These are phyloP conservation scores for Oscarella lobularis DNA, from an alignment of 37 sponge, comb jelly and placozoan genomes.

Conservation along the genomic window DNA sequence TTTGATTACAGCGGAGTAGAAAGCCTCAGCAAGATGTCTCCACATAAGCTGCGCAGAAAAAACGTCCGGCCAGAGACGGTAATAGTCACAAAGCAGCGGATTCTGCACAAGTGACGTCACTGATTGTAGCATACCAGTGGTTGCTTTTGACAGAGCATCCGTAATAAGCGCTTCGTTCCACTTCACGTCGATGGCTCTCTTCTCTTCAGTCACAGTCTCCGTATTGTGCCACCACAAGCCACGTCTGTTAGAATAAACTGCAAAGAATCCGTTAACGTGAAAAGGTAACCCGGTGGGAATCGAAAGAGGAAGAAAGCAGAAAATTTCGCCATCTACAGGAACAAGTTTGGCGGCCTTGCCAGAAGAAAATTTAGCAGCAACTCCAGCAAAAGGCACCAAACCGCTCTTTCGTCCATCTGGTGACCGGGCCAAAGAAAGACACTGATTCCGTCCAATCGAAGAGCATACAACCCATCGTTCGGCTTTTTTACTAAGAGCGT, in stretches of 20 bases:
- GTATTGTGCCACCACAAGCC: constrained; percentile 25
- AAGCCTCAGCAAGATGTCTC: background rate
- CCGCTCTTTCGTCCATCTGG: background rate
- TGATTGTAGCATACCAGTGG: background rate
- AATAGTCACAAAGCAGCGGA: too few species aligned
- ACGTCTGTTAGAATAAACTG: constrained; percentile 27
- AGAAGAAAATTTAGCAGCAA: background rate
- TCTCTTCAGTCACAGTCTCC: background rate
- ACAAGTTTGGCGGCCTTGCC: background rate
- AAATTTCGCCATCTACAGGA: constrained; percentile 16
- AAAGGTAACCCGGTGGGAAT: constrained; percentile 23
- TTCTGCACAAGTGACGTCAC: too few species aligned
- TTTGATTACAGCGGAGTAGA: too few species aligned
- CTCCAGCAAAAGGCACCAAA: background rate
- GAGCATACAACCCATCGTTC: background rate
- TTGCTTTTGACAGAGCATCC: constrained; percentile 10
- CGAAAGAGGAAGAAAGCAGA: constrained; percentile 32
- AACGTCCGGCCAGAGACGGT: background rate
- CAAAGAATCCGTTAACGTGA: constrained; percentile 50
- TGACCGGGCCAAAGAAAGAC: background rate
- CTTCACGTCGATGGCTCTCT: background rate
- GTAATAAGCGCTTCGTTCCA: constrained; percentile 29
- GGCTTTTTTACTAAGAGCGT: background rate
- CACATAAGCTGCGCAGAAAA: background rate
- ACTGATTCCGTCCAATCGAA: background rate